Percentiles rank a stretch among this genome's conserved stretches.
phyloP scores from a whole-genome alignment of 2,888 invertebrate species.

The Synergus laeviventris region DNA sequence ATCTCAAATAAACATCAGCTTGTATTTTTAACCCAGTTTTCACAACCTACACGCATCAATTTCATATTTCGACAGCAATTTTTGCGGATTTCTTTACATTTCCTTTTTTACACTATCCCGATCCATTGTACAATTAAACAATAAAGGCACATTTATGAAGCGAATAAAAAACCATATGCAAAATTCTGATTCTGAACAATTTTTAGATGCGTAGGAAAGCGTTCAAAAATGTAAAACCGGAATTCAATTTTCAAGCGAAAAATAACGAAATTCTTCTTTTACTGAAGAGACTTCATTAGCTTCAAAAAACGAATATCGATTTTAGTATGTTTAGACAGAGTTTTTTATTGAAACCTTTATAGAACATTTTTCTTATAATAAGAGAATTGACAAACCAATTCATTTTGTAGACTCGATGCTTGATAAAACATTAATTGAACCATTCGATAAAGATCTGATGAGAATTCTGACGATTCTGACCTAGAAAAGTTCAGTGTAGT shows the following conservation, averaged over 20 bases:
- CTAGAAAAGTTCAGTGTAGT: too few species aligned
- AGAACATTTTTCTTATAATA: too few species aligned
- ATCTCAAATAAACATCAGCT: conserved; percentile 39
- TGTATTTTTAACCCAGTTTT: conserved; percentile 31
- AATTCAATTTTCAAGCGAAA: too few species aligned
- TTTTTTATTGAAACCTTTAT: too few species aligned
- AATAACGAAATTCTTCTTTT: too few species aligned
- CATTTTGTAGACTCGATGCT: neutral
- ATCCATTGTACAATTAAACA: neutral
- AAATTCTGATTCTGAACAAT: too few species aligned
- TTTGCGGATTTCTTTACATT: neutral
- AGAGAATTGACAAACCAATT: neutral
- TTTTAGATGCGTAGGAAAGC: neutral
- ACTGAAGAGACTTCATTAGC: too few species aligned
- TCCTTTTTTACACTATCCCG: neutral
- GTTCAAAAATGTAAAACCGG: neutral
- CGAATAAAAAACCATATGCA: neutral
- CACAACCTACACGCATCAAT: conserved; percentile 15
- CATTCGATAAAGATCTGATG: neutral
- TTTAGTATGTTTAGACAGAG: too few species aligned
- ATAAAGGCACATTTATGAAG: neutral
- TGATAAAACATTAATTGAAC: neutral
- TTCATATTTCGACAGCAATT: neutral
- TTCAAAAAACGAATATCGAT: too few species aligned
- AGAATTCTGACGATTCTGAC: neutral